phyloP scores from a whole-genome alignment of 1,140 invertebrate genomes.

The Temnothorax nylanderi region DNA sequence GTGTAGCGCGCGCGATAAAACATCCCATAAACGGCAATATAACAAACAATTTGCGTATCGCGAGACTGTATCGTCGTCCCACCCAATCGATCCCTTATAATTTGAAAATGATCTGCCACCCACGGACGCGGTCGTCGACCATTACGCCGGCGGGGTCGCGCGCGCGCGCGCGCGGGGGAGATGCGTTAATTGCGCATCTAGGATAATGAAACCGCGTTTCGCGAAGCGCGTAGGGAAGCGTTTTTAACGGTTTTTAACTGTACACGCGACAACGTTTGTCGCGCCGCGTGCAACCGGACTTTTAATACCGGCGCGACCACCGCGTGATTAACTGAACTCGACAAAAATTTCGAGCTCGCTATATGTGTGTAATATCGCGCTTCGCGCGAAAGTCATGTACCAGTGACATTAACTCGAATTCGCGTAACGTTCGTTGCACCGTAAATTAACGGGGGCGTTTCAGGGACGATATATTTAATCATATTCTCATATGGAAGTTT shows the following conservation, averaged over 20 bases:
- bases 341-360: background rate
- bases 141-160: background rate
- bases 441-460: constrained; percentile 3
- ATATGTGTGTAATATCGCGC: background rate
- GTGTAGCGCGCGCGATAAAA: constrained; percentile 36
- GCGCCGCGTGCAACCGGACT: background rate
- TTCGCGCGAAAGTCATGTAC: background rate
- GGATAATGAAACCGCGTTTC: background rate
- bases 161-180: background rate
- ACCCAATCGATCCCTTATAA: constrained; percentile 25
- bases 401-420: background rate
- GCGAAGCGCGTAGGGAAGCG: background rate
- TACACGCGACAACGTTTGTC: background rate
- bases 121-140: background rate
- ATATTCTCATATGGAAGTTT: background rate
- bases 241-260: background rate
- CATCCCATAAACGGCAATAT: constrained; percentile 10
- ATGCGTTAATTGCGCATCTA: constrained; percentile 10
- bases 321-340: background rate
- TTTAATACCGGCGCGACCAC: background rate
- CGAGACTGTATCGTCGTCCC: constrained; percentile 4
- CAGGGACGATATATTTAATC: background rate
- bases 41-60: constrained; percentile 33
- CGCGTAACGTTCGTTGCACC: background rate
- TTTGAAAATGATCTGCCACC: constrained; percentile 51